Evolutionary conservation across 2,113 vertebrate species (phyloP), one percentile per base, ranked within the genome.

Genomic region (Gymnocephalus cernua): DNA sequence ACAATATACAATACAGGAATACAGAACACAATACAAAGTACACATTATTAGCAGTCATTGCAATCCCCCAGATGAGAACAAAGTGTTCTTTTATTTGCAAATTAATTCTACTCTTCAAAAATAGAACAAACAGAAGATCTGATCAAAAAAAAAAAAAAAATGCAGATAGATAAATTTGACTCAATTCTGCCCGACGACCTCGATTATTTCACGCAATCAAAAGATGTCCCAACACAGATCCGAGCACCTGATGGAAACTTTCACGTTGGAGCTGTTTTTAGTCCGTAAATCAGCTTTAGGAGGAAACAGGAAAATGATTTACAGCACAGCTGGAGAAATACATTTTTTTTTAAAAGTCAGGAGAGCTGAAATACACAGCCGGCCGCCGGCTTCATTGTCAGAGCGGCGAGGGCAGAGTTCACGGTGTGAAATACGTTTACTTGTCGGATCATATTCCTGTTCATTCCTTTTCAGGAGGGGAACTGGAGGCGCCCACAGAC

Each of bases 401-500:
- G 54, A 41, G 38, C 38, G 11, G 2, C 38, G 2, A 11, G 38
- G 77, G 67, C 82, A 32, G 57, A 18, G 77, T 77, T 87, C 59
- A 78, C 21, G 3, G 56, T 74, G 78, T 74, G 74, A 85, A 75
- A 73, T 79, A 45, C 53, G 86, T n/a, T 29, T 41, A 80, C 89
- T 1, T 78, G 85, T 67, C 18, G 1, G 47, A 48, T 90, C 62
- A 10, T 25, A 62, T 74, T 79, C 79, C 41, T 2, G 47, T 35
- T 68, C 19, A 2, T 69, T 73, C 15, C 27, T n/a, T 68, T 53
- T 35, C 85, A 94, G 93, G 45, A 11, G 64, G 29, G 0, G 84
- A 65, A 18, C 35, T 77, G 56, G 77, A 79, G 18, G 25, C 96
- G 3, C 97, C 98, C 59, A 95, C 95, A 45, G 92, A 97, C 91